phyloP scores from a whole-genome alignment of 2,797 vertebrate species.

The Otolemur crassicaudatus region DNA sequence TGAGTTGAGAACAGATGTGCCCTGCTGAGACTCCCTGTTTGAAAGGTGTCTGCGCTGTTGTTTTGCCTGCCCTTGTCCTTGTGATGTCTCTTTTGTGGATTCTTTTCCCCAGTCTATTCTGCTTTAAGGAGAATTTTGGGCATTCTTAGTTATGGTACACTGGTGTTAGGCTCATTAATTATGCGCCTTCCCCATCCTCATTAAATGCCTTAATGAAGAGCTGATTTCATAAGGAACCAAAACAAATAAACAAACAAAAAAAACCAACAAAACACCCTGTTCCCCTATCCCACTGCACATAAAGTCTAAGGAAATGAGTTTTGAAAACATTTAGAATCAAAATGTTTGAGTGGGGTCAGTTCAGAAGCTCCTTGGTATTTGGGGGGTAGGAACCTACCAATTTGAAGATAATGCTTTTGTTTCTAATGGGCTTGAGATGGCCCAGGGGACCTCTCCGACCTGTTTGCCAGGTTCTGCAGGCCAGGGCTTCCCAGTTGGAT shows the following conservation, averaged over 20 bases:
- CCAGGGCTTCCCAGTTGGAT: background rate
- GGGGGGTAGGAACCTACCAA: background rate
- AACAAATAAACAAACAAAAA: constrained; percentile 46
- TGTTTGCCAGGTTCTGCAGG: background rate
- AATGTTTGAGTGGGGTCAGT: background rate
- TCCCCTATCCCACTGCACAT: background rate
- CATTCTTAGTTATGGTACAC: background rate
- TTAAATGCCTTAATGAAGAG: constrained; percentile 7
- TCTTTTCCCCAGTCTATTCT: background rate
- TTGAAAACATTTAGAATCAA: constrained; percentile 13
- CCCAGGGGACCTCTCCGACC: too few relatives aligned
- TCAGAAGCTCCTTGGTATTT: background rate
- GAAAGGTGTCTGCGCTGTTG: background rate
- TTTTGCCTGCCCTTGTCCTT: background rate
- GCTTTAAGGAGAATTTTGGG: background rate
- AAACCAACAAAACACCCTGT: too few relatives aligned
- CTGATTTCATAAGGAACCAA: background rate
- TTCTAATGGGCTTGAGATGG: background rate
- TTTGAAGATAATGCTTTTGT: background rate
- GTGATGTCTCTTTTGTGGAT: background rate
- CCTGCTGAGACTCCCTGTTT: background rate
- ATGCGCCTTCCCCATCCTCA: background rate
- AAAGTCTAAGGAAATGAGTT: constrained; percentile 45
- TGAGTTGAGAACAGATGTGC: background rate
- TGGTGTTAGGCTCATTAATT: constrained; percentile 17